These are phyloP conservation scores for Microctonus hyperodae DNA, from an alignment of 2,888 invertebrate genomes.

Conservation along the genomic window DNA sequence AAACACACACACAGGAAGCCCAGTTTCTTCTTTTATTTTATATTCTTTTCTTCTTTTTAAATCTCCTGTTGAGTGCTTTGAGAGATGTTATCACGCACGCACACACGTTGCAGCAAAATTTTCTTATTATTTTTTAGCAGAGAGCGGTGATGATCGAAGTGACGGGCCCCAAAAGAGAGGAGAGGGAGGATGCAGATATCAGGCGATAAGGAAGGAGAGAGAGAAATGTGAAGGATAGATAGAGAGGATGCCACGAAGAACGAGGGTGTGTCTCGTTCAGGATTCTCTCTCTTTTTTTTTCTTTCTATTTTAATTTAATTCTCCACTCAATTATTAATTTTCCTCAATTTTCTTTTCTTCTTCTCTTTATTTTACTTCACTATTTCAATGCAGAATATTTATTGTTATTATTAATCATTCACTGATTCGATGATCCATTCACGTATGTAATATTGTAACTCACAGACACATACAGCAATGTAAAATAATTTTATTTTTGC, in stretches of 20 bases:
- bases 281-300: not conserved
- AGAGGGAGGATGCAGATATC: conserved; percentile 33
- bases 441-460: no score
- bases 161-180: conserved; percentile 27
- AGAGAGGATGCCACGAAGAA: conserved; percentile 40
- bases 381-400: no score
- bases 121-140: no score
- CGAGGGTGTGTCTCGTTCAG: conserved; percentile 34
- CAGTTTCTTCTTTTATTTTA: not conserved
- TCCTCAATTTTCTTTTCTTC: not conserved
- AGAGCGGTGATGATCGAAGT: conserved; percentile 33
- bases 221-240: conserved; percentile 35
- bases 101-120: conserved; percentile 41
- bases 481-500: no score
- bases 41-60: not conserved
- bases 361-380: no score
- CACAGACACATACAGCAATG: no score
- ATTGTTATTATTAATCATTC: not conserved
- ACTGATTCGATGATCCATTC: no score
- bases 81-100: conserved; percentile 38
- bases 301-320: conserved; percentile 3
- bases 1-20: conserved; percentile 24
- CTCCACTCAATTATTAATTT: not conserved
- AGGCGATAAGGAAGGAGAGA: conserved; percentile 36
- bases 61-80: not conserved